These are phyloP conservation scores for Cylas formicarius DNA, from an alignment of 1,140 invertebrate species.

Conservation along the genomic window DNA sequence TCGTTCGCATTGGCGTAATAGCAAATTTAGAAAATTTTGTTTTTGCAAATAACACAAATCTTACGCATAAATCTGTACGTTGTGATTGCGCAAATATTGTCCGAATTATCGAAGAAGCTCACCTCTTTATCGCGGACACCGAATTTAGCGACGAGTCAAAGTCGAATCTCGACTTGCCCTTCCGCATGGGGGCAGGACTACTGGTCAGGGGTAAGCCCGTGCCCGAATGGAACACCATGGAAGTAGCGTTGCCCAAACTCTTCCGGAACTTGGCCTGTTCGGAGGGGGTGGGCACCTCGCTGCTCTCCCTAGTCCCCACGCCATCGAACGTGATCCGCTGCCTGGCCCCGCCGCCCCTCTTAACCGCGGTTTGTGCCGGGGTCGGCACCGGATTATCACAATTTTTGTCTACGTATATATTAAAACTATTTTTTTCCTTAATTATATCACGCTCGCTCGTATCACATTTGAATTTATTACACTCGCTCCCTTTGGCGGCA, in stretches of 20 bases:
- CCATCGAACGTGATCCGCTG: constrained; percentile 31
- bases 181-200: constrained; percentile 74
- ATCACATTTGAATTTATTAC: constrained; percentile 38
- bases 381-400: constrained; percentile 35
- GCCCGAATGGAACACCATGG: constrained; percentile 76
- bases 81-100: no score
- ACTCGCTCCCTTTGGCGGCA: constrained; percentile 23
- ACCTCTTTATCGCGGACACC: constrained; percentile 78
- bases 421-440: constrained; percentile 34
- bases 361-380: constrained; percentile 10
- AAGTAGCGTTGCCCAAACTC: constrained; percentile 69
- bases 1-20: no score
- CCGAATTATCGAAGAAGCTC: constrained; percentile 29
- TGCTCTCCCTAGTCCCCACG: constrained; percentile 4
- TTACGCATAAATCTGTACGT: no score
- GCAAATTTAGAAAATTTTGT: no score
- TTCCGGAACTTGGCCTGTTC: constrained; percentile 70
- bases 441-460: constrained; percentile 38
- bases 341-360: constrained; percentile 19
- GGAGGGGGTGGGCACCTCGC: constrained; percentile 54
- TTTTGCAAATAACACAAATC: no score
- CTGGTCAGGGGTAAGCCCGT: constrained; percentile 80
- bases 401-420: constrained; percentile 33
- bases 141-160: constrained; percentile 77
- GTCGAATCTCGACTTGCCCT: constrained; percentile 72